Evolutionary conservation across 2,113 vertebrate genomes (phyloP), one percentile per base, ranked within the genome.

Genomic region (Trochalopteron elliotii): DNA sequence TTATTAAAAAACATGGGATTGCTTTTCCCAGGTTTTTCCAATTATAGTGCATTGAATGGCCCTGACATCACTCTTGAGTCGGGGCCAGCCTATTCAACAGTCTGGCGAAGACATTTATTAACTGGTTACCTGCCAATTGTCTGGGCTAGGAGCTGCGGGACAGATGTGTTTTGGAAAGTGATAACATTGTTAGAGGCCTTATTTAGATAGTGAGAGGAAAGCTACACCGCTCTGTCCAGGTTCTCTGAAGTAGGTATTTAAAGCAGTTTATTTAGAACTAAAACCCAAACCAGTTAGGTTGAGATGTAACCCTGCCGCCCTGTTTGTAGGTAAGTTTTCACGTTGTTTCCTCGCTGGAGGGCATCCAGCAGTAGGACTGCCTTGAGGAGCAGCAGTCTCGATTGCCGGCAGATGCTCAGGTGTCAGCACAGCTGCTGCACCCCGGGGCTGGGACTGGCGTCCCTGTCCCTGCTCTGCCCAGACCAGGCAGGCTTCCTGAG

Each of bases 51-150:
- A 98, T 98, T 98, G 98, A 98, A 98, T 94, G 94, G 89, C 81
- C 82, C 94, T 99, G 98, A 99, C 97, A 96, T 99, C 98, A 99
- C 97, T 95, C 83, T 98, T 99, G 99, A 98, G 96, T 83, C 8
- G 14, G 76, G 80, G 98, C 98, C 98, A 99, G 93, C 86, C 92
- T 96, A 98, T 98, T 98, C 98, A 97, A 96, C 94, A 96, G 96
- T 98, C 98, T 98, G 98, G 96, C 70, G 61, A 90, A 98, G 98
- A 97, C 95, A 97, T 97, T 97, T 97, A 98, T 98, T 98, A 98
- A 97, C 98, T 98, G 98, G 97, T 98, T 97, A 98, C 97, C 98
- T 98, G 98, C 98, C 98, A 98, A 93, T 97, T 96, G 97, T 98
- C 98, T 98, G 97, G 98, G 97, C 90, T 97, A 96, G 86, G 93